These are phyloP conservation scores for Menidia menidia DNA, from an alignment of 2,797 vertebrate genomes.

Conservation along the genomic window DNA sequence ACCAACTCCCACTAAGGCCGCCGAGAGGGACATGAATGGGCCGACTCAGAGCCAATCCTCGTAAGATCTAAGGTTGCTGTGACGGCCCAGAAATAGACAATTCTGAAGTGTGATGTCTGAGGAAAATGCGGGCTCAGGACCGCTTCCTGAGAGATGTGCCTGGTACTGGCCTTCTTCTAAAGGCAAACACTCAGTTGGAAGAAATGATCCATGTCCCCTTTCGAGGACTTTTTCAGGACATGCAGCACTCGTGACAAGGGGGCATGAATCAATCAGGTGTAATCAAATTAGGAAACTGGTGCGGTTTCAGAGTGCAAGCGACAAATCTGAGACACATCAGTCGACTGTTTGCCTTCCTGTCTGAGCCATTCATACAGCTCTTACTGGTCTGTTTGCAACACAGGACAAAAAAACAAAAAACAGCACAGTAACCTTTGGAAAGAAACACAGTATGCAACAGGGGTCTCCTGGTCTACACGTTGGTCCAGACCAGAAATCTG, in stretches of 20 bases:
- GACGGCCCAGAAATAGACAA: conserved; percentile 68
- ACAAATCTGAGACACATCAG: conserved; percentile 2
- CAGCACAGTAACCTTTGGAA: not conserved
- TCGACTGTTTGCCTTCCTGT: not conserved
- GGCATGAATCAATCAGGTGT: conserved; percentile 12
- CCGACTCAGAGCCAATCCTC: conserved; percentile 69
- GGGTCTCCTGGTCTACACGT: not conserved
- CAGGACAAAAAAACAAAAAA: not conserved
- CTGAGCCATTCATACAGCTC: not conserved
- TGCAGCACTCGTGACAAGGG: not conserved
- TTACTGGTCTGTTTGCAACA: not conserved
- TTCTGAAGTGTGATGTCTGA: conserved; percentile 37
- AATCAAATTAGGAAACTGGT: not conserved
- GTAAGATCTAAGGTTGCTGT: conserved; percentile 36
- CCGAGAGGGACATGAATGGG: conserved; percentile 65
- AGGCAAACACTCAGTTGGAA: conserved; percentile 1
- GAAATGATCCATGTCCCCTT: not conserved
- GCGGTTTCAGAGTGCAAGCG: conserved; percentile 1
- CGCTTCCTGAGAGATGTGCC: conserved; percentile 12
- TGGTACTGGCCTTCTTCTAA: not conserved
- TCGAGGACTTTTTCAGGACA: not conserved
- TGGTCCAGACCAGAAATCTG: conserved; percentile 39
- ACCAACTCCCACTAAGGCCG: conserved; percentile 70
- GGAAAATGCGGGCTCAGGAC: conserved; percentile 20
- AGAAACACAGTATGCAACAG: not conserved